Percentiles rank a stretch among this genome's conserved stretches.
Conservation (phyloP, 2,797 vertebrate genomes). For the Toxotes lorentzi region DNA sequence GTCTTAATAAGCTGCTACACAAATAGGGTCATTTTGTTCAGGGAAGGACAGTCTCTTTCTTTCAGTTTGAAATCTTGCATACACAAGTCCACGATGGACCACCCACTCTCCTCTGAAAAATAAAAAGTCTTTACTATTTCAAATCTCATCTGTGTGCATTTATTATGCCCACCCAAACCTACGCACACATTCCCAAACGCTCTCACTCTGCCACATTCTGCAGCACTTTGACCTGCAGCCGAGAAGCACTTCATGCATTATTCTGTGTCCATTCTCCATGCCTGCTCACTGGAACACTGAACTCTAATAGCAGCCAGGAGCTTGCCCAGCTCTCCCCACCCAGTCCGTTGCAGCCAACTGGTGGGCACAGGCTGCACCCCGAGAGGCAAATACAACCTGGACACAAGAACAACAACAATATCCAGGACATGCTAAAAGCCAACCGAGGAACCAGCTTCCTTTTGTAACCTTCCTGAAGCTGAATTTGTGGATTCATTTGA, state of each 20-base stretch:
- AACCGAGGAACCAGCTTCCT: slow-evolving; percentile 21
- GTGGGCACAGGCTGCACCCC: slow-evolving; percentile 23
- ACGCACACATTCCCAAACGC: slow-evolving; percentile 16
- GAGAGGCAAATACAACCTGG: slow-evolving; percentile 41
- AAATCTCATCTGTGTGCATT: slow-evolving; percentile 36
- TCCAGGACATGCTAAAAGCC: slow-evolving; percentile 33
- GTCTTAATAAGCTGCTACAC: too few relatives aligned
- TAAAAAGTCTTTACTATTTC: slow-evolving; percentile 41
- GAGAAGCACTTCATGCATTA: slow-evolving; percentile 73
- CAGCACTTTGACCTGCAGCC: slow-evolving; percentile 64
- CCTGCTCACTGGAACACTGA: slow-evolving; percentile 66
- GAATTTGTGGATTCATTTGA: slow-evolving; percentile 35
- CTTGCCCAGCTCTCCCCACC: slow-evolving; percentile 28
- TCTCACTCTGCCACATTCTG: slow-evolving; percentile 43
- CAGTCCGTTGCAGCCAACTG: slow-evolving; percentile 28
- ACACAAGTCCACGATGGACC: background rate
- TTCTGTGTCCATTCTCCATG: slow-evolving; percentile 68
- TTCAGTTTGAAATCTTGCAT: background rate
- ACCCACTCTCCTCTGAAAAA: slow-evolving; percentile 5
- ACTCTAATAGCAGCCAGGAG: slow-evolving; percentile 63
- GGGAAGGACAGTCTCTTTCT: background rate
- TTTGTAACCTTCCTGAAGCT: slow-evolving; percentile 33
- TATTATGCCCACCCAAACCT: slow-evolving; percentile 33
- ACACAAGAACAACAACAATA: slow-evolving; percentile 46
- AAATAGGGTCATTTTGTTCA: too few relatives aligned